phyloP scores from a whole-genome alignment of 2,797 vertebrate species.

The Odontamblyopus rebecca region DNA sequence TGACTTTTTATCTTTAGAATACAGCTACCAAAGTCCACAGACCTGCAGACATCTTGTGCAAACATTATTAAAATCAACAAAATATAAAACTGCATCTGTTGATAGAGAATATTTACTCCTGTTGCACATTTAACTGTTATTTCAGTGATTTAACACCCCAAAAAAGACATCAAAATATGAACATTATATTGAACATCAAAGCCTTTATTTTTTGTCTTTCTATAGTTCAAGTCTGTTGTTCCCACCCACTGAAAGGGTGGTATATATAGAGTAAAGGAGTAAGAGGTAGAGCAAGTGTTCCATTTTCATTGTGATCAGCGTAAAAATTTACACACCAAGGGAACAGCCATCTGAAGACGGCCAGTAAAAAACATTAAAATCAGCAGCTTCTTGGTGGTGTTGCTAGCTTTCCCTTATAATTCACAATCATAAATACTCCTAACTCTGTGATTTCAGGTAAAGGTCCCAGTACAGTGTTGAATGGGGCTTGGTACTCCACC shows the following conservation, averaged over 20 bases:
- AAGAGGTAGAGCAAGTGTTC: conserved; percentile 80
- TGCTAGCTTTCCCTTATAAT: conserved; percentile 75
- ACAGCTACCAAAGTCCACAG: background rate
- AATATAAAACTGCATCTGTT: background rate
- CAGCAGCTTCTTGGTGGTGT: conserved; percentile 75
- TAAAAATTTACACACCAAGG: conserved; percentile 65
- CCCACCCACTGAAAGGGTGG: conserved; percentile 69
- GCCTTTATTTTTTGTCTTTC: conserved; percentile 78
- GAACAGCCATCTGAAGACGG: conserved; percentile 65
- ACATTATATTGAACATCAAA: conserved; percentile 70
- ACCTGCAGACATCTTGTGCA: background rate
- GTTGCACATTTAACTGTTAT: background rate
- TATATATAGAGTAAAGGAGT: conserved; percentile 72
- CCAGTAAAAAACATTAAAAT: conserved; percentile 15
- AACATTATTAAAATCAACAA: background rate
- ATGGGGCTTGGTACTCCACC: conserved; percentile 22
- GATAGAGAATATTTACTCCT: background rate
- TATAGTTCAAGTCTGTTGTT: conserved; percentile 79
- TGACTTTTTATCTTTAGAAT: background rate
- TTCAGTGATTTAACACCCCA: background rate
- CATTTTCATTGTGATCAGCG: conserved; percentile 71
- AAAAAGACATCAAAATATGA: conserved; percentile 5
- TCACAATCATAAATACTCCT: conserved; percentile 71
- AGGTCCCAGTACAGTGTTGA: conserved; percentile 68
- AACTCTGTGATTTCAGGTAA: conserved; percentile 59